A percentile compares a stretch with the other conserved stretches of the same genome.
Evolutionary conservation across 30 jellyfish, hydroid and myxozoan genomes (phyloP).

Genomic region (Clytia hemisphaerica): DNA sequence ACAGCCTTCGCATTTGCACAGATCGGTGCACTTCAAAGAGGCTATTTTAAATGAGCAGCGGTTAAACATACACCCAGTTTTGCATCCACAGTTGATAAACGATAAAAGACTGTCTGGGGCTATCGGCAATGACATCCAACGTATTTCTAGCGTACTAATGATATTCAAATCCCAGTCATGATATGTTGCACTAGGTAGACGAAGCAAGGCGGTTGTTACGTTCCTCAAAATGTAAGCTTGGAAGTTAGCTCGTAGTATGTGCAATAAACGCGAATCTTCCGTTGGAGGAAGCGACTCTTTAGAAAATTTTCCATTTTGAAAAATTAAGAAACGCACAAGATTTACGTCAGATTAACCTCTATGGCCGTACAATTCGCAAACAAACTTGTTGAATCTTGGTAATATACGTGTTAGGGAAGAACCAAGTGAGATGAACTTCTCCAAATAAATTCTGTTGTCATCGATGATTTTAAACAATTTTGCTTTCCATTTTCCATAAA

Average conservation of each 20-base stretch:
- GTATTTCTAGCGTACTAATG: neutral
- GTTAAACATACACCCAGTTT: slow-evolving; percentile 38
- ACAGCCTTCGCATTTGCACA: slow-evolving; percentile 46
- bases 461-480: neutral
- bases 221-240: slow-evolving; percentile 56
- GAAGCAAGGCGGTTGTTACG: slow-evolving; percentile 21
- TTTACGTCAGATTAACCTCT: slow-evolving; percentile 21
- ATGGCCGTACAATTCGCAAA: slow-evolving; percentile 32
- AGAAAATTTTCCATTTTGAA: slow-evolving; percentile 37
- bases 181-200: slow-evolving; percentile 23
- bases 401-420: slow-evolving; percentile 1
- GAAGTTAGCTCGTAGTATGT: slow-evolving; percentile 38
- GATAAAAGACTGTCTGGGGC: slow-evolving; percentile 45
- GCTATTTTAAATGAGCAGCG: slow-evolving; percentile 50
- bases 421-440: slow-evolving; percentile 3
- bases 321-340: slow-evolving; percentile 13
- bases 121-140: slow-evolving; percentile 40
- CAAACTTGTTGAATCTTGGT: slow-evolving; percentile 17
- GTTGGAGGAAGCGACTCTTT: slow-evolving; percentile 64
- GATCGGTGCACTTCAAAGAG: slow-evolving; percentile 35
- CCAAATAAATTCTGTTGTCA: slow-evolving; percentile 19
- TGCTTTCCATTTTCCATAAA: slow-evolving; percentile 1
- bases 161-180: slow-evolving; percentile 33
- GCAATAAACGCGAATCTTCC: slow-evolving; percentile 29
- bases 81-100: slow-evolving; percentile 41